A percentile compares a stretch with the other conserved stretches of the same genome.
Evolutionary conservation across 1,140 invertebrate species (phyloP).

Genomic region (Drosophila nebulosa): DNA sequence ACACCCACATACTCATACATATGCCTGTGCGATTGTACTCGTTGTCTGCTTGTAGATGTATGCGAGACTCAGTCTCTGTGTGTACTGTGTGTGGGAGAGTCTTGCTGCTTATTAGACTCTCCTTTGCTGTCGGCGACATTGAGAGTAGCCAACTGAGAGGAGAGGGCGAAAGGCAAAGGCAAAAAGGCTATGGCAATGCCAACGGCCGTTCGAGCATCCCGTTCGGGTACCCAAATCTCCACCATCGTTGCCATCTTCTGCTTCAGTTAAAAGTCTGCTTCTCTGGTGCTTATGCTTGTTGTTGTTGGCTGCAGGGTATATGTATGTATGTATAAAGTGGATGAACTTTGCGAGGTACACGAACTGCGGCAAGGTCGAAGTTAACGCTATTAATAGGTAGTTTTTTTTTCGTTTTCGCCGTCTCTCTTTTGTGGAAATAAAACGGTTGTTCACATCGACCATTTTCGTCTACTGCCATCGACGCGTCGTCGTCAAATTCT

Average conservation of each 20-base stretch:
- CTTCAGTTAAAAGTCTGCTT: constrained; percentile 64
- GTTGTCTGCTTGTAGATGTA: constrained; percentile 20
- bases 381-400: constrained; percentile 78
- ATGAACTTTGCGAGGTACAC: constrained; percentile 73
- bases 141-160: constrained; percentile 36
- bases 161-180: constrained; percentile 61
- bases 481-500: constrained; percentile 30
- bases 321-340: too few species aligned
- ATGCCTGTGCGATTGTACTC: constrained; percentile 26
- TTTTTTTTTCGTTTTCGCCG: constrained; percentile 52
- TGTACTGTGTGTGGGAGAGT: constrained; percentile 33
- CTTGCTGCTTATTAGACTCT: constrained; percentile 54
- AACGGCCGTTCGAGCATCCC: constrained; percentile 69
- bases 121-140: constrained; percentile 56
- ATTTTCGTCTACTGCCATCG: constrained; percentile 26
- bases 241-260: constrained; percentile 27
- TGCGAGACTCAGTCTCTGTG: background rate
- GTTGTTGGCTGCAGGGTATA: constrained; percentile 59
- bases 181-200: constrained; percentile 58
- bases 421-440: constrained; percentile 67
- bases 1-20: constrained; percentile 3
- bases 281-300: constrained; percentile 18
- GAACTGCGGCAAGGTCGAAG: constrained; percentile 77
- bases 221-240: constrained; percentile 13
- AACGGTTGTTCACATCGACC: constrained; percentile 71